Conservation (phyloP, 2,888 invertebrate species). For the Arrhopalites spinosus region DNA sequence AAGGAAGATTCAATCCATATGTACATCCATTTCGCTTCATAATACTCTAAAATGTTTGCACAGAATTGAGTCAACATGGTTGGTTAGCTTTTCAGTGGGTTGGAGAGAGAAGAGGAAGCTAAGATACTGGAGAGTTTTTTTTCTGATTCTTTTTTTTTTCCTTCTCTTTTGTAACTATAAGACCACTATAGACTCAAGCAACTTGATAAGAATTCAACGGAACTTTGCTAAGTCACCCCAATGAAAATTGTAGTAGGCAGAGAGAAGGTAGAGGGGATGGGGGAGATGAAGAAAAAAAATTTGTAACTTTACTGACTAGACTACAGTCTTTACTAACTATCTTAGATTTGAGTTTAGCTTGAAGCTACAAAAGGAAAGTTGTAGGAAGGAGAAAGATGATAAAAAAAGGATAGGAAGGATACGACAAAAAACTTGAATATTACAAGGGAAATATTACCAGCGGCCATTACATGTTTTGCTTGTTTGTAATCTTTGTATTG, state of each 20-base stretch:
- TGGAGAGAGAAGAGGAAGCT: neutral
- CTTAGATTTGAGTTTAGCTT: neutral
- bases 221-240: neutral
- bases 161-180: neutral
- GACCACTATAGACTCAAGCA: neutral
- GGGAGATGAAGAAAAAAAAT: neutral
- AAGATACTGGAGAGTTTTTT: neutral
- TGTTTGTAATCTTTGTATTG: neutral
- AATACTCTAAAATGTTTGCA: constrained; percentile 27
- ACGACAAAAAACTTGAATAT: neutral
- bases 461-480: neutral
- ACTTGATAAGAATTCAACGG: neutral
- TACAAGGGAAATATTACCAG: neutral
- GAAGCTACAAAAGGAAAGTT: neutral
- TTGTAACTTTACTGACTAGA: neutral
- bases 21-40: neutral
- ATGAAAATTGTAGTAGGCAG: neutral
- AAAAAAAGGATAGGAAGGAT: no score
- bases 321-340: neutral
- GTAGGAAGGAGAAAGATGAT: no score
- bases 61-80: constrained; percentile 36
- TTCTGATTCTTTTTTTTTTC: neutral
- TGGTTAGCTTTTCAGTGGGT: constrained; percentile 22
- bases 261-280: neutral
- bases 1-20: neutral